Conservation (phyloP, 2,113 vertebrate genomes). For the Daubentonia madagascariensis region DNA sequence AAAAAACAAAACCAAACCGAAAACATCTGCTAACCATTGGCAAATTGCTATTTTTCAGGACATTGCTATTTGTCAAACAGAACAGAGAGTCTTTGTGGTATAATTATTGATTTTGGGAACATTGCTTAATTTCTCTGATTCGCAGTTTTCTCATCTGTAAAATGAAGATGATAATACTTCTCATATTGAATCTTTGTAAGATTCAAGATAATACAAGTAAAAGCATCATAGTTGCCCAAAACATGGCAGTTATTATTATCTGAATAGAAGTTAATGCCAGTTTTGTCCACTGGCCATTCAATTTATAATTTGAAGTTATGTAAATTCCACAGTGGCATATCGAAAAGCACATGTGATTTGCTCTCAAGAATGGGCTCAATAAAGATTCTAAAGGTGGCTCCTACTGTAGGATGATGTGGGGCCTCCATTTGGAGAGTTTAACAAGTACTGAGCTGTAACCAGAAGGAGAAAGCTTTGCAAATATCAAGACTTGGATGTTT, state of each 20-base stretch:
- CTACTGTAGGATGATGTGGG: neutral
- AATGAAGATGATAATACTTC: neutral
- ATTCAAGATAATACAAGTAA: neutral
- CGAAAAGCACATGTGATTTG: conserved; percentile 18
- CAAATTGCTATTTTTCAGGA: neutral
- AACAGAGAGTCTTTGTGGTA: neutral
- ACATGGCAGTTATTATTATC: neutral
- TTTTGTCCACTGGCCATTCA: neutral
- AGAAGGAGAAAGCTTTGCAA: neutral
- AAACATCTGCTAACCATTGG: neutral
- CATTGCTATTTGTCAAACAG: neutral
- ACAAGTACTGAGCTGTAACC: neutral
- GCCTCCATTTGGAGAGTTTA: neutral
- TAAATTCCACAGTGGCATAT: neutral
- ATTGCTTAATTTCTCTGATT: neutral
- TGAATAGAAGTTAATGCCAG: neutral
- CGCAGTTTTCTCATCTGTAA: neutral
- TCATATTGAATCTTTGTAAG: neutral
- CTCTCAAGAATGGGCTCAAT: conserved; percentile 22
- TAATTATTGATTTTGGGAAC: neutral
- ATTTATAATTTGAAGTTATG: neutral
- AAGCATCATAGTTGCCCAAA: neutral
- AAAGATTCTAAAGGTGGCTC: neutral
- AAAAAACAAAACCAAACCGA: neutral
- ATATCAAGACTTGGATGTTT: neutral